Conservation (phyloP, 2,888 invertebrate species). For the Boloria euphrosyne region DNA sequence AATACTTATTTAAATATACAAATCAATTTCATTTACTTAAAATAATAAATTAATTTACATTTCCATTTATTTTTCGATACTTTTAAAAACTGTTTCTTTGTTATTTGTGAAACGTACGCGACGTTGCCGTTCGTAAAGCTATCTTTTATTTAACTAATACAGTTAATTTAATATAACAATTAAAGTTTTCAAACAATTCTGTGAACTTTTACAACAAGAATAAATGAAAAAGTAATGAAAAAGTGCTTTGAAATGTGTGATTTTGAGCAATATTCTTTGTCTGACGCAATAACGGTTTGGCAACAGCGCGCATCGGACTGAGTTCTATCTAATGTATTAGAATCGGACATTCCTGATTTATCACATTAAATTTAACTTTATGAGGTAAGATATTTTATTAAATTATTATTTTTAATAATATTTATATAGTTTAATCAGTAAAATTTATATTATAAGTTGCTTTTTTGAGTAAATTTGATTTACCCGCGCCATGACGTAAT, state of each 20-base stretch:
- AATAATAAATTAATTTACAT: neutral
- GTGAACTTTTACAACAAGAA: slow-evolving; percentile 42
- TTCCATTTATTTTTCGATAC: neutral
- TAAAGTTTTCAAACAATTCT: slow-evolving; percentile 3
- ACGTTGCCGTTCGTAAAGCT: slow-evolving; percentile 70
- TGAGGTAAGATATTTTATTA: slow-evolving; percentile 63
- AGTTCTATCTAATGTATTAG: slow-evolving; percentile 62
- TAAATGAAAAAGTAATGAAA: slow-evolving; percentile 60
- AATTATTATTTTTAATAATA: slow-evolving; percentile 20
- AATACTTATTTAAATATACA: slow-evolving; percentile 1
- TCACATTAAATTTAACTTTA: slow-evolving; percentile 56
- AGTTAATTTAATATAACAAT: slow-evolving; percentile 23
- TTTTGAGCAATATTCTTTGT: slow-evolving; percentile 68
- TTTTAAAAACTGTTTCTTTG: slow-evolving; percentile 53
- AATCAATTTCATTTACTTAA: neutral
- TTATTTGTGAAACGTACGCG: slow-evolving; percentile 57
- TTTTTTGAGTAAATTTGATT: slow-evolving; percentile 61
- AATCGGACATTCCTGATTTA: slow-evolving; percentile 53
- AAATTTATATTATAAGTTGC: slow-evolving; percentile 38
- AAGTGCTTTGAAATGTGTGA: slow-evolving; percentile 72
- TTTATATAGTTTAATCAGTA: slow-evolving; percentile 25
- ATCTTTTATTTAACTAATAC: slow-evolving; percentile 42
- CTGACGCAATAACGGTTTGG: slow-evolving; percentile 80
- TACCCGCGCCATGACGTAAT: slow-evolving; percentile 78
- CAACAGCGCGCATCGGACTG: slow-evolving; percentile 75